A percentile compares a stretch with the other conserved stretches of the same genome.
These are phyloP conservation scores for Solenopsis invicta DNA, from an alignment of 1,140 invertebrate genomes.

Conservation along the genomic window DNA sequence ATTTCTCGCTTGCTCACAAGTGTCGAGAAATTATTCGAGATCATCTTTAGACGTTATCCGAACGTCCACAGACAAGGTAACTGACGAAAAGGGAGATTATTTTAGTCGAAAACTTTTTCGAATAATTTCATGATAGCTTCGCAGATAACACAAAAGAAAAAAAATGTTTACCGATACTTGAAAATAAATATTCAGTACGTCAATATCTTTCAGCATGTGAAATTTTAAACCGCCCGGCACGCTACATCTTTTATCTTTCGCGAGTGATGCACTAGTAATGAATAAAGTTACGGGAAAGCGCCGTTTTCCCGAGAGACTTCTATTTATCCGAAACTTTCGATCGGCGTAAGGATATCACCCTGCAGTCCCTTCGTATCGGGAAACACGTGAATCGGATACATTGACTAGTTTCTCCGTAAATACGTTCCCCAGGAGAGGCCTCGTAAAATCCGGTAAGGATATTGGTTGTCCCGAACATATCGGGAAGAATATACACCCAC, in stretches of 20 bases:
- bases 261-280: constrained; percentile 10
- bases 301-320: background rate
- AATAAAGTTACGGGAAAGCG: constrained; percentile 35
- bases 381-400: constrained; percentile 59
- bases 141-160: background rate
- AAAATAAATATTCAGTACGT: background rate
- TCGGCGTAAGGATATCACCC: constrained; percentile 23
- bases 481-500: constrained; percentile 36
- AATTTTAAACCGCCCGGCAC: background rate
- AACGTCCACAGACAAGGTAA: constrained; percentile 24
- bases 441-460: constrained; percentile 69
- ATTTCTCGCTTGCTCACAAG: background rate
- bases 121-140: background rate
- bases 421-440: constrained; percentile 8
- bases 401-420: constrained; percentile 60
- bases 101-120: background rate
- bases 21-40: constrained; percentile 13
- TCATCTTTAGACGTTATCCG: background rate
- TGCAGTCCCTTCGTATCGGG: constrained; percentile 19
- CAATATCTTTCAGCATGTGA: background rate
- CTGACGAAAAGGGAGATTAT: constrained; percentile 1
- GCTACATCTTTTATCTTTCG: background rate
- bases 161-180: background rate
- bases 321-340: constrained; percentile 42
- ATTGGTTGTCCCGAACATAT: constrained; percentile 65